Conservation (phyloP, 2,797 vertebrate genomes). For the Tolypeutes matacus region DNA sequence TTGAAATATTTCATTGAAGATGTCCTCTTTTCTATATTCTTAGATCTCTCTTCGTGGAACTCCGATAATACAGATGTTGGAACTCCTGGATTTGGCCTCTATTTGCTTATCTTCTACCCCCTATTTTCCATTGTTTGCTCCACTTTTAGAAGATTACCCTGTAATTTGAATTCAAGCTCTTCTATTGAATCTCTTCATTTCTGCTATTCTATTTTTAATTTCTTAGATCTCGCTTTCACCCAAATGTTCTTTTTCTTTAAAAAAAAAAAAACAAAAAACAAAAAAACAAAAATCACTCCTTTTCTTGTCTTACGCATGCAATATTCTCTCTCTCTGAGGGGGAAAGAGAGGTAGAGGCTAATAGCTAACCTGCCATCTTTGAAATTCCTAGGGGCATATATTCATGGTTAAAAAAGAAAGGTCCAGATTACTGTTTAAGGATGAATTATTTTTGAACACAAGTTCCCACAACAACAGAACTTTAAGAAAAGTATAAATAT, state of each 20-base stretch:
- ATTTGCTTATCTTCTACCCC: not conserved
- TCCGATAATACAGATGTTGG: not conserved
- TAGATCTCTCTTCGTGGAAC: not conserved
- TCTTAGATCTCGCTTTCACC: not conserved
- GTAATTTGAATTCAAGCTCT: not conserved
- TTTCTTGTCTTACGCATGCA: not conserved
- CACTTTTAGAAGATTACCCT: not conserved
- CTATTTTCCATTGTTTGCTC: constrained; percentile 6
- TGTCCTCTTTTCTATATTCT: not conserved
- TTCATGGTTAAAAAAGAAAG: not conserved
- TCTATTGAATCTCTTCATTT: constrained; percentile 20
- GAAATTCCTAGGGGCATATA: not conserved
- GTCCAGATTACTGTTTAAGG: constrained; percentile 29
- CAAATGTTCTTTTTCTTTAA: constrained; percentile 1
- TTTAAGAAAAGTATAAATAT: constrained; percentile 30
- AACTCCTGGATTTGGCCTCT: not conserved
- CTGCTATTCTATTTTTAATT: constrained; percentile 32
- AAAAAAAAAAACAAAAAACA: not conserved
- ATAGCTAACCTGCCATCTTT: not conserved
- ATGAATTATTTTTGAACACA: constrained; percentile 39
- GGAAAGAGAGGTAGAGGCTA: constrained; percentile 16
- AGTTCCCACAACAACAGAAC: not conserved
- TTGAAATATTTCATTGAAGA: not conserved
- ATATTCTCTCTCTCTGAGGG: not conserved
- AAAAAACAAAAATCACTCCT: not conserved